Conservation (phyloP, 2,888 invertebrate species). For the Limnephilus auricula region DNA sequence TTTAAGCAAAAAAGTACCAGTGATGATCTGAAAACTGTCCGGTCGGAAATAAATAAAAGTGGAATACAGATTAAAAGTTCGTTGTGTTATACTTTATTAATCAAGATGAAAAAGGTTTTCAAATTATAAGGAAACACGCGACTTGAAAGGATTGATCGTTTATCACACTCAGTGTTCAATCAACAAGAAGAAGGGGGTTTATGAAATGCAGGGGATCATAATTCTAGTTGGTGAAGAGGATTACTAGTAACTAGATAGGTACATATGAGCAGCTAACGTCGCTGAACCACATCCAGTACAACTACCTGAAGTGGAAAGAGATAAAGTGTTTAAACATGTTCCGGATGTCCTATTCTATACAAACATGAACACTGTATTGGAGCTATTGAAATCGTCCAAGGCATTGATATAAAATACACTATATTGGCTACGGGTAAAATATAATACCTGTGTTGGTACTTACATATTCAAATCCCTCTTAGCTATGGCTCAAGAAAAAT, state of each 20-base stretch:
- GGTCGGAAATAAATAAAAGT: too few relatives aligned
- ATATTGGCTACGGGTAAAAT: not conserved
- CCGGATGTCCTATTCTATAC: not conserved
- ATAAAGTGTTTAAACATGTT: too few relatives aligned
- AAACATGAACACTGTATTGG: not conserved
- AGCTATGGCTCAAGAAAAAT: not conserved
- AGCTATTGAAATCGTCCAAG: not conserved
- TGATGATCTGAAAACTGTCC: too few relatives aligned
- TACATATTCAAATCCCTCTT: not conserved
- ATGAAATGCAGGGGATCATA: not conserved
- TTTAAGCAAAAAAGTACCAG: too few relatives aligned
- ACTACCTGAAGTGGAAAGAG: too few relatives aligned
- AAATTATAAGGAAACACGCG: not conserved
- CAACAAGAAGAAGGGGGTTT: not conserved
- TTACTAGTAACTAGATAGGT: not conserved
- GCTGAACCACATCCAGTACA: not conserved
- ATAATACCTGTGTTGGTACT: not conserved
- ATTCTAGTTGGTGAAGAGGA: not conserved
- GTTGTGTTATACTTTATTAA: too few relatives aligned
- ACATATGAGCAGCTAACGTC: not conserved
- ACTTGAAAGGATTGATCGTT: not conserved
- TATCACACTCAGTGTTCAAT: not conserved
- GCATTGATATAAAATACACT: not conserved
- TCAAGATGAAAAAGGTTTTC: not conserved
- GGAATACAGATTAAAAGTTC: too few relatives aligned